These are phyloP conservation scores for Leucosticte australis DNA, from an alignment of 2,113 vertebrate species.

Conservation along the genomic window DNA sequence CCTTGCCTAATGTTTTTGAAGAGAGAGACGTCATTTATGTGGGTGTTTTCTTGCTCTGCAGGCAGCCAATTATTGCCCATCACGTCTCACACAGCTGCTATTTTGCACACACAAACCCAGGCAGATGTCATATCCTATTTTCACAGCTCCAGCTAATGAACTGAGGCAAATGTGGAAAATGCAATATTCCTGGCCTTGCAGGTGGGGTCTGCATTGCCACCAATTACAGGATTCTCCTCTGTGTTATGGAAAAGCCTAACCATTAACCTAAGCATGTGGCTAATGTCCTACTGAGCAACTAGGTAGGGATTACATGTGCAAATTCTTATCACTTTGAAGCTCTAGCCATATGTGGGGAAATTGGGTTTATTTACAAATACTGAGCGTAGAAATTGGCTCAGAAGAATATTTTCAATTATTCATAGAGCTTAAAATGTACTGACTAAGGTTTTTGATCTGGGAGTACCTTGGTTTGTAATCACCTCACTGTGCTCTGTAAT, in stretches of 20 bases:
- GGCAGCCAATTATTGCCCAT: conserved; percentile 56
- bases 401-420: background rate
- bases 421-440: background rate
- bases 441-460: background rate
- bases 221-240: background rate
- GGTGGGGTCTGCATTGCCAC: background rate
- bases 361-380: background rate
- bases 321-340: background rate
- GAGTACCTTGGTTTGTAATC: background rate
- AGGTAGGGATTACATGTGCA: background rate
- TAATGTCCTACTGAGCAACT: background rate
- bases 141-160: background rate
- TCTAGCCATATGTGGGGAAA: background rate
- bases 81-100: conserved; percentile 25
- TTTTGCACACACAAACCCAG: conserved; percentile 6
- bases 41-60: conserved; percentile 52
- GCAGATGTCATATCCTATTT: conserved; percentile 37
- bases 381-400: background rate
- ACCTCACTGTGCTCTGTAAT: background rate
- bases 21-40: background rate
- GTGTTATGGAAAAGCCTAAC: background rate
- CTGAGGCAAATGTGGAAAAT: background rate
- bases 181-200: background rate
- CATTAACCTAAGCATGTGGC: background rate
- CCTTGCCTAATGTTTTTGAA: conserved; percentile 3